These are phyloP conservation scores for Pangasius larnaudii DNA, from an alignment of 2,797 vertebrate genomes.

Conservation along the genomic window DNA sequence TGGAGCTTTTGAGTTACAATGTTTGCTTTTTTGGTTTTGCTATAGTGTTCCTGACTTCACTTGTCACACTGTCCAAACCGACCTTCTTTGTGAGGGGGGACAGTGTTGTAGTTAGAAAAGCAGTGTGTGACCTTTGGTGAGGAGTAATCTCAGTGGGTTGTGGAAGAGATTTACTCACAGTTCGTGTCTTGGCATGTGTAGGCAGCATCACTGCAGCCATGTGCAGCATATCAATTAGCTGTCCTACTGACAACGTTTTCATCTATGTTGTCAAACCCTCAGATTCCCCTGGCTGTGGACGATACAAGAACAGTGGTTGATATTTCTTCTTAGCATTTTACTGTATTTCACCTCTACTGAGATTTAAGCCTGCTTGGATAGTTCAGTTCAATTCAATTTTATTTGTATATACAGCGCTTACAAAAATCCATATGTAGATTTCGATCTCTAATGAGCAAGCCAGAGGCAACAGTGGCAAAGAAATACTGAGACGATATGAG, in stretches of 20 bases:
- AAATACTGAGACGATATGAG: not conserved
- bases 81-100: not conserved
- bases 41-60: conserved; percentile 5
- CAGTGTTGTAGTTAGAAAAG: conserved; percentile 66
- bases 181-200: conserved; percentile 73
- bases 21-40: not conserved
- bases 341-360: conserved; percentile 5
- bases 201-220: conserved; percentile 68
- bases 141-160: conserved; percentile 69
- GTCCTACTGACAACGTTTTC: conserved; percentile 31
- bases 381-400: not conserved
- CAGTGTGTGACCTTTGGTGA: conserved; percentile 59
- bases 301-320: not conserved
- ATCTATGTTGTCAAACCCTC: conserved; percentile 22
- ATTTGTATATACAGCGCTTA: not conserved
- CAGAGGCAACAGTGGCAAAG: not conserved
- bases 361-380: not conserved
- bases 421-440: not conserved
- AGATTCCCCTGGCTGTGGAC: conserved; percentile 14
- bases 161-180: conserved; percentile 67
- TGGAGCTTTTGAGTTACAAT: not conserved
- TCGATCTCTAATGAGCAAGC: not conserved
- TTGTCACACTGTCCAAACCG: conserved; percentile 11
- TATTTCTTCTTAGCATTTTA: not conserved
- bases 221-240: conserved; percentile 67